Percentiles rank a stretch among this genome's conserved stretches.
These are phyloP conservation scores for Eueides isabella DNA, from an alignment of 1,140 invertebrate genomes.

Conservation along the genomic window DNA sequence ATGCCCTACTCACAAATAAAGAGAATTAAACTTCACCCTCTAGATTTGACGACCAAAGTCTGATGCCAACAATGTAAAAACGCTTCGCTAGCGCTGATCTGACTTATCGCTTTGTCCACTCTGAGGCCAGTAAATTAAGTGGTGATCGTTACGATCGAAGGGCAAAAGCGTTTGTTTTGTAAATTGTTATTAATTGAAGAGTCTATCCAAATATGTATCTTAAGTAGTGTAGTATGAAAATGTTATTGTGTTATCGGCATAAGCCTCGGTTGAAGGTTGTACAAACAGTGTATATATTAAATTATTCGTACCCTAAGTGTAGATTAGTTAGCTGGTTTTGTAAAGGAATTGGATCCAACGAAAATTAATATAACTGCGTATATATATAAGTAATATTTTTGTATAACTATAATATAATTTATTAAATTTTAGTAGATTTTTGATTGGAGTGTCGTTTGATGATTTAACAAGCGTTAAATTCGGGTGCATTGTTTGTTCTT, in stretches of 20 bases:
- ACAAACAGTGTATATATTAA: slow-evolving; percentile 80
- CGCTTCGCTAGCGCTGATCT: slow-evolving; percentile 25
- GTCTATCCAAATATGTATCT: slow-evolving; percentile 81
- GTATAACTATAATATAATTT: slow-evolving; percentile 72
- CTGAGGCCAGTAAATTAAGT: slow-evolving; percentile 76
- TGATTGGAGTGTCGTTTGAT: slow-evolving; percentile 63
- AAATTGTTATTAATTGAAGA: slow-evolving; percentile 77
- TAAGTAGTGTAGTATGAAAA: slow-evolving; percentile 69
- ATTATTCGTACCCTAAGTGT: slow-evolving; percentile 72
- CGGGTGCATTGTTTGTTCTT: slow-evolving; percentile 57
- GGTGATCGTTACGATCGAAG: slow-evolving; percentile 68
- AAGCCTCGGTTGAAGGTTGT: slow-evolving; percentile 69
- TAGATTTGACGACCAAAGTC: slow-evolving; percentile 87
- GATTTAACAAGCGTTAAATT: slow-evolving; percentile 57
- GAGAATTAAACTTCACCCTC: slow-evolving; percentile 82
- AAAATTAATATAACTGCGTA: slow-evolving; percentile 52
- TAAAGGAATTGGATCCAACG: slow-evolving; percentile 58
- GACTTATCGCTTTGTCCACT: slow-evolving; percentile 25
- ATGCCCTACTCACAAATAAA: slow-evolving; percentile 80
- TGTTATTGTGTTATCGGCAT: slow-evolving; percentile 57
- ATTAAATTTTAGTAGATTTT: slow-evolving; percentile 74
- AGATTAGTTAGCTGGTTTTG: slow-evolving; percentile 67
- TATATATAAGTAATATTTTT: slow-evolving; percentile 44
- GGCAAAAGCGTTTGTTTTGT: slow-evolving; percentile 57
- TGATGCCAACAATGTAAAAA: slow-evolving; percentile 51